phyloP scores from a whole-genome alignment of 2,888 invertebrate species.

The Notodonta dromedarius region DNA sequence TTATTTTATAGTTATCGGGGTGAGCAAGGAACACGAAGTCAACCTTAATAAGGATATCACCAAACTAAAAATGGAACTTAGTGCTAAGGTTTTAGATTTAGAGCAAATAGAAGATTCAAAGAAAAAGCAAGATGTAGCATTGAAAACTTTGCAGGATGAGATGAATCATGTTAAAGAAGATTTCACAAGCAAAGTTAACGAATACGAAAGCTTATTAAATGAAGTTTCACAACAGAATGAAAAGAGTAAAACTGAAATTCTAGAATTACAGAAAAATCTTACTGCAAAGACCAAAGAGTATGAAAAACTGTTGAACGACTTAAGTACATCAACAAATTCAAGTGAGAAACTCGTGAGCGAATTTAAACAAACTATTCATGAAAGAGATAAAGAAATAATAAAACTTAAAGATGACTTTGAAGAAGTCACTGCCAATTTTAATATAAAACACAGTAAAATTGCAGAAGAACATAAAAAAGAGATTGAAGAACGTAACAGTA shows the following conservation, averaged over 20 bases:
- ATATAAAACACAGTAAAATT: conserved; percentile 78
- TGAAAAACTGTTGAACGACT: conserved; percentile 68
- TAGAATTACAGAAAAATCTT: conserved; percentile 69
- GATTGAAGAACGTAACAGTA: conserved; percentile 76
- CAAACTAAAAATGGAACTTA: conserved; percentile 82
- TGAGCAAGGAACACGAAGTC: conserved; percentile 78
- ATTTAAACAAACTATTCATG: conserved; percentile 78
- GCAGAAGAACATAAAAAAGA: conserved; percentile 81
- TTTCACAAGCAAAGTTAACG: conserved; percentile 70
- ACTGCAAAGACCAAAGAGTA: conserved; percentile 70
- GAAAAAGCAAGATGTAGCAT: conserved; percentile 66
- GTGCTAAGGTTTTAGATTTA: conserved; percentile 81
- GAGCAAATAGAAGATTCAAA: conserved; percentile 77
- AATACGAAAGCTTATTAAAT: conserved; percentile 73
- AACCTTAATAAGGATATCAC: conserved; percentile 80
- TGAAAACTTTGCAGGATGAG: conserved; percentile 70
- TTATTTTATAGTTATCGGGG: conserved; percentile 66
- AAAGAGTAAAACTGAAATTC: conserved; percentile 69
- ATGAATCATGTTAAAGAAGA: conserved; percentile 67
- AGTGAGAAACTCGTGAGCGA: conserved; percentile 74
- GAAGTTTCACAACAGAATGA: conserved; percentile 74
- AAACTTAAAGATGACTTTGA: conserved; percentile 79
- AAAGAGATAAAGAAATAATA: conserved; percentile 82
- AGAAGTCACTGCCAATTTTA: conserved; percentile 75
- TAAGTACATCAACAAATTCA: conserved; percentile 62